Evolutionary conservation across 1,140 invertebrate genomes (phyloP).

Genomic region (Listronotus oregonensis): DNA sequence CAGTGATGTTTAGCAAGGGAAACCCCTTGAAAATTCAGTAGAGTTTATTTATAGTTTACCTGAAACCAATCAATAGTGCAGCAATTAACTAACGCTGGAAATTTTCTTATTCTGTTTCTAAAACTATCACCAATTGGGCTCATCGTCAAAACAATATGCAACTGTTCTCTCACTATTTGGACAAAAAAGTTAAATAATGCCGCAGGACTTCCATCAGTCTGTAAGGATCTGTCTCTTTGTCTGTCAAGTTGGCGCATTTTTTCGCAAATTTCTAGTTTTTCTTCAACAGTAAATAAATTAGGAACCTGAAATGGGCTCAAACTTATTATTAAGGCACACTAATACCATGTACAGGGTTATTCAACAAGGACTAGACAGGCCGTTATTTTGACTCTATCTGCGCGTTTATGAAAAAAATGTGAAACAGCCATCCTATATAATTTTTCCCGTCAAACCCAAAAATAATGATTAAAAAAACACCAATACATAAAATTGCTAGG

Average conservation of each 20-base stretch:
- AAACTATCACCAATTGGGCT: conserved; percentile 88
- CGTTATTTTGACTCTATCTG: too few relatives aligned
- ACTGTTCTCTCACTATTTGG: conserved; percentile 85
- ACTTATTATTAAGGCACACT: too few relatives aligned
- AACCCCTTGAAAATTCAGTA: too few relatives aligned
- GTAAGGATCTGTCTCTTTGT: conserved; percentile 84
- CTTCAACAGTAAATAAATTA: conserved; percentile 86
- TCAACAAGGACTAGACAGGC: too few relatives aligned
- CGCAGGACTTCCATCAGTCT: conserved; percentile 89
- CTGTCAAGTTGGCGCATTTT: conserved; percentile 92
- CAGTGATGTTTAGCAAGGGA: too few relatives aligned
- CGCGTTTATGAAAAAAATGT: too few relatives aligned
- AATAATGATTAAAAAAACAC: too few relatives aligned
- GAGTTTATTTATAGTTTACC: conserved; percentile 59
- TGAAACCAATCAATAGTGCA: conserved; percentile 98
- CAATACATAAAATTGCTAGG: too few relatives aligned
- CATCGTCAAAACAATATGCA: conserved; percentile 92
- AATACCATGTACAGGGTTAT: too few relatives aligned
- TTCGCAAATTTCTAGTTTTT: conserved; percentile 91
- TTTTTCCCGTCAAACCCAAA: too few relatives aligned
- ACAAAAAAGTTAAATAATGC: conserved; percentile 95
- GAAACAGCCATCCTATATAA: too few relatives aligned
- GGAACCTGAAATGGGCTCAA: conserved; percentile 70
- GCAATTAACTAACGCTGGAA: conserved; percentile 93
- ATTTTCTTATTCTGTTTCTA: conserved; percentile 86